These are phyloP conservation scores for Jordanella pulchra DNA, from an alignment of 2,797 vertebrate species.

Conservation along the genomic window DNA sequence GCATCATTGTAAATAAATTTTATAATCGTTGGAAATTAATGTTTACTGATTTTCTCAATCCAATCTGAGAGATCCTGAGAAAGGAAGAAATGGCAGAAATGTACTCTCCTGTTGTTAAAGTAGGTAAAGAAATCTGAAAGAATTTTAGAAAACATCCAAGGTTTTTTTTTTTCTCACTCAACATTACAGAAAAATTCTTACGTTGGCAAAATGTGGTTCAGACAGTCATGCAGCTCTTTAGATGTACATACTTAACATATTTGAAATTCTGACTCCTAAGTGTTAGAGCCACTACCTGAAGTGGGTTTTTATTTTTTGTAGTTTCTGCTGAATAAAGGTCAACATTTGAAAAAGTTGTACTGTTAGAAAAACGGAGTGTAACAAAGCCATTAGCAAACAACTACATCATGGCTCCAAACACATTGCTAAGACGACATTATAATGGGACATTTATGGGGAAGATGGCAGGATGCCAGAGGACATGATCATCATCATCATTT, in stretches of 20 bases:
- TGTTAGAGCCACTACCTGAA: too few species aligned
- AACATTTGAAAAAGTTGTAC: conserved; percentile 42
- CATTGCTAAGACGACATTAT: conserved; percentile 64
- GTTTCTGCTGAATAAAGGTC: conserved; percentile 60
- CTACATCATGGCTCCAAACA: conserved; percentile 57
- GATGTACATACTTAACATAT: too few species aligned
- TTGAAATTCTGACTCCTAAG: too few species aligned
- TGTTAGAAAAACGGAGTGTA: conserved; percentile 32
- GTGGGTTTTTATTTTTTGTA: neutral
- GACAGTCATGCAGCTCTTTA: too few species aligned
- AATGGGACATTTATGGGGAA: conserved; percentile 66
- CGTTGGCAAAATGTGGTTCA: too few species aligned
- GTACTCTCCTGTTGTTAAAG: neutral
- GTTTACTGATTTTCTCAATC: neutral
- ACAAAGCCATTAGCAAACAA: conserved; percentile 55
- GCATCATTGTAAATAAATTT: neutral
- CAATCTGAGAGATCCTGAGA: neutral
- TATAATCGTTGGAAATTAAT: neutral
- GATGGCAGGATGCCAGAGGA: conserved; percentile 67
- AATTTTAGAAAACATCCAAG: neutral
- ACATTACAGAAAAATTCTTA: too few species aligned
- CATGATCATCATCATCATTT: conserved; percentile 62
- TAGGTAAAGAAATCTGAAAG: neutral
- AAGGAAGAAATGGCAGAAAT: neutral
- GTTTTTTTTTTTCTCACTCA: neutral